Conservation (phyloP, 2,113 vertebrate species). For the Alaudala cheleensis region DNA sequence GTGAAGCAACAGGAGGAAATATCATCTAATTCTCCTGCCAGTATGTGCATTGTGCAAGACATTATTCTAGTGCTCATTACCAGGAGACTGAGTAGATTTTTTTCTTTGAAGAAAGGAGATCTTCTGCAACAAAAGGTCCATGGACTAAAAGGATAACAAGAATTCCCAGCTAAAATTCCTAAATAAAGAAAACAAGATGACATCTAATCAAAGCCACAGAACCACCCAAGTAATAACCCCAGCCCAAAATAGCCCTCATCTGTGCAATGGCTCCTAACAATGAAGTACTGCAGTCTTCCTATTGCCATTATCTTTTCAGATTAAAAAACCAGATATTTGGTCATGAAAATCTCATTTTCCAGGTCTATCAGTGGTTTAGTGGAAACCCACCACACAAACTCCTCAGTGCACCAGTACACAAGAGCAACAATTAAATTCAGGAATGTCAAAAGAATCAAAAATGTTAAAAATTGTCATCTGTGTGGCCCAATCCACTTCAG, state of each 20-base stretch:
- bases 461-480: background rate
- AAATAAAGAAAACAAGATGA: background rate
- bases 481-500: background rate
- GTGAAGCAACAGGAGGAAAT: background rate
- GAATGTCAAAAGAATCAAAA: background rate
- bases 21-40: background rate
- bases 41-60: background rate
- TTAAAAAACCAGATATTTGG: background rate
- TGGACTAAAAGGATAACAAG: background rate
- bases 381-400: background rate
- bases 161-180: background rate
- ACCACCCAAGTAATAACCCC: background rate
- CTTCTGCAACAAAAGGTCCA: background rate
- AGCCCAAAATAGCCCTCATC: background rate
- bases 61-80: background rate
- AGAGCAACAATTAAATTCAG: background rate
- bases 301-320: background rate
- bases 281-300: background rate
- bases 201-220: background rate
- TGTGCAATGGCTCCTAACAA: background rate
- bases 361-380: background rate
- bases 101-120: background rate
- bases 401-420: background rate
- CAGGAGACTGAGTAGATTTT: background rate
- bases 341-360: background rate